Evolutionary conservation across 2,113 vertebrate genomes (phyloP).

Genomic region (Boulengeromyrus knoepffleri): DNA sequence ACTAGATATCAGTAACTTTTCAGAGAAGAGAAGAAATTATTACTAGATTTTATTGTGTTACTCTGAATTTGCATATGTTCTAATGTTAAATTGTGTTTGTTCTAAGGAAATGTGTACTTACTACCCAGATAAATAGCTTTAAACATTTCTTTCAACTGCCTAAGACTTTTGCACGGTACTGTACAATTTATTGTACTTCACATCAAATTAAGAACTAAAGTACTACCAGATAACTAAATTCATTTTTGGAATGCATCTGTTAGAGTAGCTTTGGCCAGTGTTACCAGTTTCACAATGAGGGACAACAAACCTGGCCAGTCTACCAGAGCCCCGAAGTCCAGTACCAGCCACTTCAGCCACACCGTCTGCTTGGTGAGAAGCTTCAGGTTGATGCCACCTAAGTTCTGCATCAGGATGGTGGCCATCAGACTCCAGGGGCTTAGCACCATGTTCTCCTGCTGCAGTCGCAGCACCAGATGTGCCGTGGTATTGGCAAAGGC

Average conservation of each 20-base stretch:
- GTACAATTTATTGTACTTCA: background rate
- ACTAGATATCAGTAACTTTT: background rate
- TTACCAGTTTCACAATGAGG: background rate
- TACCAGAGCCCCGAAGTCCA: constrained; percentile 70
- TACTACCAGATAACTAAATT: background rate
- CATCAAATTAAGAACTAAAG: background rate
- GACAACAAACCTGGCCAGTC: constrained; percentile 72
- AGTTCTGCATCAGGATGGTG: constrained; percentile 73
- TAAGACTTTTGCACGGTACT: background rate
- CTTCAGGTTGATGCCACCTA: constrained; percentile 61
- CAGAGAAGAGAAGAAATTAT: background rate
- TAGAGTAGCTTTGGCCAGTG: background rate
- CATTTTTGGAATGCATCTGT: background rate
- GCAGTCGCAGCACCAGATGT: constrained; percentile 71
- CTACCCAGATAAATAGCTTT: background rate
- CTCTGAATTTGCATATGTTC: background rate
- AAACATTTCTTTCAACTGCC: background rate
- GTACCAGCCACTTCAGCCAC: constrained; percentile 74
- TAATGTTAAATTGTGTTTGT: background rate
- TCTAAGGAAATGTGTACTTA: background rate
- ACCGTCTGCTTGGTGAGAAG: constrained; percentile 68
- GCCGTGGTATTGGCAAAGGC: constrained; percentile 73
- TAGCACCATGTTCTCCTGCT: constrained; percentile 75
- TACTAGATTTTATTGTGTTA: background rate
- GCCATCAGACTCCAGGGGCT: constrained; percentile 77